phyloP scores from a whole-genome alignment of 2,113 vertebrate genomes.

The Leptobrachium leishanense region DNA sequence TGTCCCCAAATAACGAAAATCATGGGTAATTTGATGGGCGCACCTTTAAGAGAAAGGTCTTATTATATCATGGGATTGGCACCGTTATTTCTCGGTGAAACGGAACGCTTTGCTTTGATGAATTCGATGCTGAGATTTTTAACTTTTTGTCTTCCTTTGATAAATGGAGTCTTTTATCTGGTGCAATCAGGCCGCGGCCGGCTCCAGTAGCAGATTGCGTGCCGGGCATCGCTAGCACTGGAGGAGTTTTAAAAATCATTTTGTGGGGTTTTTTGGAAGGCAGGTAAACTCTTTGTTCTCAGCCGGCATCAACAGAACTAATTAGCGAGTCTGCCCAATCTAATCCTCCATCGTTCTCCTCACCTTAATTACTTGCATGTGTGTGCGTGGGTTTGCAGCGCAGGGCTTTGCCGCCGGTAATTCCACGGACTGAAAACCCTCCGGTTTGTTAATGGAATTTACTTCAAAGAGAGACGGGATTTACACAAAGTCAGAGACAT shows the following conservation, averaged over 20 bases:
- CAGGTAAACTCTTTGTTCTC: background rate
- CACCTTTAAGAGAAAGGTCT: too few relatives aligned
- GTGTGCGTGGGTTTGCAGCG: background rate
- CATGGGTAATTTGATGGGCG: too few relatives aligned
- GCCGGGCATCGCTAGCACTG: background rate
- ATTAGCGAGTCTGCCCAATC: conserved; percentile 6
- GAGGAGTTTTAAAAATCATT: background rate
- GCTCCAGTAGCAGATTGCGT: background rate
- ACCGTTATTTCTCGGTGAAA: background rate
- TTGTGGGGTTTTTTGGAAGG: background rate
- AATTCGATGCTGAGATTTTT: background rate
- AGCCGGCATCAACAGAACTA: background rate
- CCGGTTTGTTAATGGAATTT: background rate
- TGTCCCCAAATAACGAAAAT: too few relatives aligned
- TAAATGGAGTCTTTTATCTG: background rate
- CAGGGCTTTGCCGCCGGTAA: too few relatives aligned
- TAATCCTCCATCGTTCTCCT: conserved; percentile 14
- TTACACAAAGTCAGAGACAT: background rate
- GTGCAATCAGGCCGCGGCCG: background rate
- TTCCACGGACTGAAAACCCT: background rate
- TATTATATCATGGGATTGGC: too few relatives aligned
- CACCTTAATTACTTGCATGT: conserved; percentile 1
- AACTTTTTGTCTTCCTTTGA: background rate
- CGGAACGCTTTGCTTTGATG: background rate
- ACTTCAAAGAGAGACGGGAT: background rate